Evolutionary conservation across 2,113 vertebrate species (phyloP).

Genomic region (Bombycilla garrulus): DNA sequence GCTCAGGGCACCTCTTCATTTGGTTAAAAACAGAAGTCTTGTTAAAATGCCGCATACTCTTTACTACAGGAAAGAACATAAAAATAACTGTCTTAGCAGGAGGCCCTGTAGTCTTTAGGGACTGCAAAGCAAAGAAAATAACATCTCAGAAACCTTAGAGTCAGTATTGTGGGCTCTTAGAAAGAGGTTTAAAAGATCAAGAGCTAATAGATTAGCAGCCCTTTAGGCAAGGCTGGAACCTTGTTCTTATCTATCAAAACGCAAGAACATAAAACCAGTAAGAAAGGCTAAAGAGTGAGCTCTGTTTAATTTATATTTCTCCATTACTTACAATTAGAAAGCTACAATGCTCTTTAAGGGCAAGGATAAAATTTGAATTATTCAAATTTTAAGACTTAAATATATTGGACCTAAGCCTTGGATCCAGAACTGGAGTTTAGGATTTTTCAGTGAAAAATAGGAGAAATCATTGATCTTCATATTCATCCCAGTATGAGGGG

Average conservation of each 20-base stretch:
- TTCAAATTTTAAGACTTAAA: neutral
- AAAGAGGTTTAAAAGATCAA: neutral
- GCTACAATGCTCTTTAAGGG: rapidly evolving
- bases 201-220: neutral
- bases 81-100: neutral
- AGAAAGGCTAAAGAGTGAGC: neutral
- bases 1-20: neutral
- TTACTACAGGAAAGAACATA: neutral
- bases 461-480: neutral
- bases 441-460: neutral
- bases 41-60: slow-evolving; percentile 2
- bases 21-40: neutral
- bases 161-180: neutral
- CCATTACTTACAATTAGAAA: neutral
- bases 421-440: neutral
- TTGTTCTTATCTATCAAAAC: neutral
- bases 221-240: neutral
- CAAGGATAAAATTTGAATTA: neutral
- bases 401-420: neutral
- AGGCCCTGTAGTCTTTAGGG: neutral
- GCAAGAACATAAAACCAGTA: neutral
- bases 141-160: neutral
- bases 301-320: neutral
- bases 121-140: slow-evolving; percentile 3
- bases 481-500: neutral